Percentiles rank a stretch among this genome's conserved stretches.
Evolutionary conservation across 2,797 vertebrate species (phyloP).

Genomic region (Sebastes minor): DNA sequence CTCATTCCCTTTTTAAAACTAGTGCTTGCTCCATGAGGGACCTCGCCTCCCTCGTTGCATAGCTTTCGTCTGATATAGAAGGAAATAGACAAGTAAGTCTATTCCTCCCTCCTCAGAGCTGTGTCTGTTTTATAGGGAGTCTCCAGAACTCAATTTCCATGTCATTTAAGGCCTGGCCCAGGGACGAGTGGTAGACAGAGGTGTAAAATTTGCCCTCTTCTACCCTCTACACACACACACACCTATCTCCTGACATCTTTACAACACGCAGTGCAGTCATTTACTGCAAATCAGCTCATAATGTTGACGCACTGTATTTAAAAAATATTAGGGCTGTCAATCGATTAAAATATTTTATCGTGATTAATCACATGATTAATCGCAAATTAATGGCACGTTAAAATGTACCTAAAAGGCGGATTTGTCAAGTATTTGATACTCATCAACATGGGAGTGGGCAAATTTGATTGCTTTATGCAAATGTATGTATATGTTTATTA

Average conservation of each 20-base stretch:
- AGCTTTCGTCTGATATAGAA: slow-evolving; percentile 44
- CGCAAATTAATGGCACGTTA: too few species aligned
- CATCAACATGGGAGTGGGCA: too few species aligned
- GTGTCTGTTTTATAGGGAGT: slow-evolving; percentile 58
- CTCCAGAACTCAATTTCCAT: slow-evolving; percentile 65
- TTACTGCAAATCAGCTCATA: slow-evolving; percentile 49
- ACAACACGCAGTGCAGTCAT: slow-evolving; percentile 24
- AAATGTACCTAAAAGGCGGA: too few species aligned
- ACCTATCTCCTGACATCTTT: slow-evolving; percentile 9
- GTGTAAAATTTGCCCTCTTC: slow-evolving; percentile 62
- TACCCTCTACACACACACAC: slow-evolving; percentile 24
- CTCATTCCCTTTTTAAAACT: slow-evolving; percentile 34
- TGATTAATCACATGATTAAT: too few species aligned
- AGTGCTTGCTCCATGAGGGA: slow-evolving; percentile 37
- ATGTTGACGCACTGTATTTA: slow-evolving; percentile 31
- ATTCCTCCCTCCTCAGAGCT: slow-evolving; percentile 45
- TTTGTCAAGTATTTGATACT: too few species aligned
- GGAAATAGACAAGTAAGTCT: slow-evolving; percentile 38
- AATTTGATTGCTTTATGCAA: too few species aligned
- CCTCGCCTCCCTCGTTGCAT: slow-evolving; percentile 27
- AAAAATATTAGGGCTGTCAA: background rate
- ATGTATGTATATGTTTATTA: too few species aligned
- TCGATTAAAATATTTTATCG: too few species aligned
- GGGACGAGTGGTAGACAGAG: slow-evolving; percentile 25
- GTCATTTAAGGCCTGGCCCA: slow-evolving; percentile 57